A percentile compares a stretch with the other conserved stretches of the same genome.
phyloP scores from a whole-genome alignment of 2,888 invertebrate genomes.

The Mythimna vitellina region DNA sequence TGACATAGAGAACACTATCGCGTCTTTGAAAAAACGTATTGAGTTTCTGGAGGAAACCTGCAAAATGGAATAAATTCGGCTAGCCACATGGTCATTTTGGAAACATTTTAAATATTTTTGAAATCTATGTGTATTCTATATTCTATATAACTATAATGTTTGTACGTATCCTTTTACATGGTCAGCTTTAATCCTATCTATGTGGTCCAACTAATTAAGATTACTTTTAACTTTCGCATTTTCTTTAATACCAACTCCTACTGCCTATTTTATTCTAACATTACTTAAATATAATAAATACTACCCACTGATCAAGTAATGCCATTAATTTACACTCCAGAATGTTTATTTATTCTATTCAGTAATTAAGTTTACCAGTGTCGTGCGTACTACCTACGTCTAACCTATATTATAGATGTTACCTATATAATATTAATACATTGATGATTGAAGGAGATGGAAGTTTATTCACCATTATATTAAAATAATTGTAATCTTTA shows the following conservation, averaged over 20 bases:
- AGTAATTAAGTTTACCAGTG: slow-evolving; percentile 18
- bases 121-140: slow-evolving; percentile 35
- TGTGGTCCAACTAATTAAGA: slow-evolving; percentile 78
- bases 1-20: slow-evolving; percentile 71
- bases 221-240: slow-evolving; percentile 62
- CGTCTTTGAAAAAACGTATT: slow-evolving; percentile 74
- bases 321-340: neutral
- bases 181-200: slow-evolving; percentile 67
- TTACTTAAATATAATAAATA: neutral
- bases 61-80: slow-evolving; percentile 70
- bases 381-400: neutral
- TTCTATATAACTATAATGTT: slow-evolving; percentile 37
- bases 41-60: slow-evolving; percentile 77
- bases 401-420: neutral
- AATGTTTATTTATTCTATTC: neutral
- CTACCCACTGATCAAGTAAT: neutral
- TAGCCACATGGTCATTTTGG: slow-evolving; percentile 1
- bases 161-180: slow-evolving; percentile 44
- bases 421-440: slow-evolving; percentile 14
- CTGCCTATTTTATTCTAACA: slow-evolving; percentile 9
- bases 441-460: neutral
- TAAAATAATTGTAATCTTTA: slow-evolving; percentile 12
- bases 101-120: slow-evolving; percentile 43
- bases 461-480: slow-evolving; percentile 9
- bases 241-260: slow-evolving; percentile 25